A percentile compares a stretch with the other conserved stretches of the same genome.
phyloP scores from a whole-genome alignment of 2,888 invertebrate genomes.

The Ephialtes manifestator region DNA sequence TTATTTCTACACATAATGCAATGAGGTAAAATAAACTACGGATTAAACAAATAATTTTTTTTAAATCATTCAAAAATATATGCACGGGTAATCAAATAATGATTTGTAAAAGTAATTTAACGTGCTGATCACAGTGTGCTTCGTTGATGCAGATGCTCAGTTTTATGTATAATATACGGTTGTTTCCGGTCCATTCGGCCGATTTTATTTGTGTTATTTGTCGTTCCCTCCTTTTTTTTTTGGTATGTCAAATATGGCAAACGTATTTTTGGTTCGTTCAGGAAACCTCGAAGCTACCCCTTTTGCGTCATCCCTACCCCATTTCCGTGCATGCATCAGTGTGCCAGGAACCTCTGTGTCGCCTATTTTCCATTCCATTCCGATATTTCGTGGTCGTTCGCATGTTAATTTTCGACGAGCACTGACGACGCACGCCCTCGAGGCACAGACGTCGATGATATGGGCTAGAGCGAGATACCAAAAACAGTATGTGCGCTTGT shows the following conservation, averaged over 20 bases:
- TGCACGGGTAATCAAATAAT: too few relatives aligned
- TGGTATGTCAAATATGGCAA: background rate
- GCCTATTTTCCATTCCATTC: constrained; percentile 70
- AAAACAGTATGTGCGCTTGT: constrained; percentile 48
- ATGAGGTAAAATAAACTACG: too few relatives aligned
- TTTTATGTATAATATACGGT: background rate
- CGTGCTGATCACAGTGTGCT: too few relatives aligned
- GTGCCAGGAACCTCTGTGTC: constrained; percentile 9
- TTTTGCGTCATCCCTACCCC: constrained; percentile 9
- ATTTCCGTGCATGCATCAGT: background rate
- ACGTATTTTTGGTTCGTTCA: constrained; percentile 37
- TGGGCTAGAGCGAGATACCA: constrained; percentile 65
- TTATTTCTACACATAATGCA: too few relatives aligned
- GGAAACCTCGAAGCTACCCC: constrained; percentile 28
- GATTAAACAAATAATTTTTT: too few relatives aligned
- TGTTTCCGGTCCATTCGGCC: background rate
- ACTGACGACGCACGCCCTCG: constrained; percentile 79
- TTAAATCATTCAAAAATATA: too few relatives aligned
- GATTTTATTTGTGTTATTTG: constrained; percentile 15
- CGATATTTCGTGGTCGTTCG: constrained; percentile 82
- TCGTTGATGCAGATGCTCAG: background rate
- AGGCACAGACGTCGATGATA: constrained; percentile 83
- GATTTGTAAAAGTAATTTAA: too few relatives aligned
- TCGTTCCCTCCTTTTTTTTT: constrained; percentile 28
- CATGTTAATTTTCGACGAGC: constrained; percentile 84